phyloP scores from a whole-genome alignment of 2,888 invertebrate species.

The Coleophora deauratella region DNA sequence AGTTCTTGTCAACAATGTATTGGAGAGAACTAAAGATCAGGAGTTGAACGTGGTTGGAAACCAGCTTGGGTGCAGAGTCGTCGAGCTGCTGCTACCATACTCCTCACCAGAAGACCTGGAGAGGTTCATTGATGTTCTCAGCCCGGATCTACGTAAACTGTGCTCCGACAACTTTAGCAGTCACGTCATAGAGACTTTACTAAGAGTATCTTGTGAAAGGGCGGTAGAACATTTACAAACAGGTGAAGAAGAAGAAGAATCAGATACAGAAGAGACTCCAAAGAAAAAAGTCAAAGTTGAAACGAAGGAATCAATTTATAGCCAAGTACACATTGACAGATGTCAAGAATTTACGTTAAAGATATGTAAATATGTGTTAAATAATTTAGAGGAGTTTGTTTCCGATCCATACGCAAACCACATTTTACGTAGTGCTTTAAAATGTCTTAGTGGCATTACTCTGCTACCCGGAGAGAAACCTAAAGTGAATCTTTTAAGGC shows the following conservation, averaged over 20 bases:
- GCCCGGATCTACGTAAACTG: conserved; percentile 78
- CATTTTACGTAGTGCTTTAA: conserved; percentile 81
- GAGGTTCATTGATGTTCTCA: conserved; percentile 76
- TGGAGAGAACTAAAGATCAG: conserved; percentile 79
- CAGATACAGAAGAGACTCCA: conserved; percentile 28
- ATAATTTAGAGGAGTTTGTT: conserved; percentile 89
- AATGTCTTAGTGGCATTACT: conserved; percentile 79
- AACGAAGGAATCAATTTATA: conserved; percentile 37
- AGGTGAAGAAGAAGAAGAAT: conserved; percentile 13
- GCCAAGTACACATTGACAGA: conserved; percentile 59
- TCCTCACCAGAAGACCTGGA: conserved; percentile 77
- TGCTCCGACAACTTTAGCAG: conserved; percentile 86
- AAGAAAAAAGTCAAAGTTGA: conserved; percentile 40
- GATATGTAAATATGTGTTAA: conserved; percentile 82
- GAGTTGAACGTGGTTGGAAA: conserved; percentile 84
- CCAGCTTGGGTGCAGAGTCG: conserved; percentile 84
- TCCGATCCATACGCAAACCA: conserved; percentile 86
- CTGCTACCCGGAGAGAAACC: conserved; percentile 62
- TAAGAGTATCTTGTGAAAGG: conserved; percentile 70
- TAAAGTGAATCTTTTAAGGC: conserved; percentile 50
- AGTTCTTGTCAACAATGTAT: conserved; percentile 82
- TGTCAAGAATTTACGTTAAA: conserved; percentile 80
- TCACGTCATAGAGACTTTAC: conserved; percentile 83
- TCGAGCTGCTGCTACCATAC: conserved; percentile 83
- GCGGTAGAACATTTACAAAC: conserved; percentile 54